These are phyloP conservation scores for Cynocephalus volans DNA, from an alignment of 2,113 vertebrate species.

Conservation along the genomic window DNA sequence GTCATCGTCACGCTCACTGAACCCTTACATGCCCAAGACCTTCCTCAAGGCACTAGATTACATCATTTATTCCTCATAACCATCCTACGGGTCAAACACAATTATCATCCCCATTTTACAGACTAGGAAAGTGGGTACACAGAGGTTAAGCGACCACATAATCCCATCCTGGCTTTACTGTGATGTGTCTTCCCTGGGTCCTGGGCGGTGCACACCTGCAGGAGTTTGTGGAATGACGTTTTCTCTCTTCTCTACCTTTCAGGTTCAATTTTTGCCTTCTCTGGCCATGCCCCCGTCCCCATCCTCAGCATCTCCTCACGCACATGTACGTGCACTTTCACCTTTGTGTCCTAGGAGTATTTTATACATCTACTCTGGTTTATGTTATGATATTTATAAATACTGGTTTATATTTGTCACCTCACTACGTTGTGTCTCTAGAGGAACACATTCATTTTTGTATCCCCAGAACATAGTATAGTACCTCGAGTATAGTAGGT, in stretches of 20 bases:
- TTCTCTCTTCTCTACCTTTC: neutral
- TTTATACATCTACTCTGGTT: neutral
- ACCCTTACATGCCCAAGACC: neutral
- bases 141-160: neutral
- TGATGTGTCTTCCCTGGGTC: neutral
- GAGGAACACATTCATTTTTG: neutral
- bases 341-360: neutral
- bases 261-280: neutral
- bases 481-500: neutral
- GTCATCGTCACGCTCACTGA: fast-evolving
- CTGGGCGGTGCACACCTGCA: neutral
- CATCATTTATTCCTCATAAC: neutral
- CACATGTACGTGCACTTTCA: fast-evolving
- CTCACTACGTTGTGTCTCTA: neutral
- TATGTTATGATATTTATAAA: neutral
- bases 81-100: neutral
- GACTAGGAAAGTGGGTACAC: neutral
- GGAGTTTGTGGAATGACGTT: neutral
- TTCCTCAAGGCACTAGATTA: too few species aligned
- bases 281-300: too few species aligned
- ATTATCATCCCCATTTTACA: neutral
- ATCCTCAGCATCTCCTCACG: neutral
- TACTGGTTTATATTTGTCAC: neutral
- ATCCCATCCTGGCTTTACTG: neutral
- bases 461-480: neutral